A percentile compares a stretch with the other conserved stretches of the same genome.
These are phyloP conservation scores for Diabrotica undecimpunctata DNA, from an alignment of 1,140 invertebrate genomes.

Conservation along the genomic window DNA sequence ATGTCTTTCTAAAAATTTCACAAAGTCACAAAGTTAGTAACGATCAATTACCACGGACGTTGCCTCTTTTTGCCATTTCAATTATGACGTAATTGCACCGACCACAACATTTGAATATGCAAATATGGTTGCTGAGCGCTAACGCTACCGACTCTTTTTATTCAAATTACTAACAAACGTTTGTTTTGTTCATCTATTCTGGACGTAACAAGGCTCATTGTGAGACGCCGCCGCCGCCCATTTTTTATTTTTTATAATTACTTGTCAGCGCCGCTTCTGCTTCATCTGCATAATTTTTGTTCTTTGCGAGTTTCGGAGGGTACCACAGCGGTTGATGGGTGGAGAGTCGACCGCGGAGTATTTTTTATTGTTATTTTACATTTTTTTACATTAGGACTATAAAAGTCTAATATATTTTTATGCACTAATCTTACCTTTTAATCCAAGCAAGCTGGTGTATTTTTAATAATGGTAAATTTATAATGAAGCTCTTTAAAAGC, in stretches of 20 bases:
- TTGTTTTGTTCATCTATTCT: constrained; percentile 34
- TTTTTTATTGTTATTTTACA: too few species aligned
- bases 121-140: constrained; percentile 28
- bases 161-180: constrained; percentile 36
- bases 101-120: constrained; percentile 40
- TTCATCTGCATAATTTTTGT: constrained; percentile 17
- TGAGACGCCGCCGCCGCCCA: constrained; percentile 5
- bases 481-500: too few species aligned
- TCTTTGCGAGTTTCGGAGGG: constrained; percentile 1
- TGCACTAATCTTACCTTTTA: too few species aligned
- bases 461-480: too few species aligned
- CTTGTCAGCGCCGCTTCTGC: constrained; percentile 10
- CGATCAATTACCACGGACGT: constrained; percentile 28
- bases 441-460: too few species aligned
- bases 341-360: too few species aligned
- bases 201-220: constrained; percentile 29
- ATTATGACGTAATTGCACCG: constrained; percentile 40
- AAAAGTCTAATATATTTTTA: too few species aligned
- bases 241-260: constrained; percentile 20
- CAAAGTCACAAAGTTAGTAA: constrained; percentile 21
- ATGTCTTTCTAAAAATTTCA: not conserved
- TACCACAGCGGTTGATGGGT: too few species aligned
- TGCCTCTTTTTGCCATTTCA: constrained; percentile 39
- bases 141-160: constrained; percentile 28
- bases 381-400: too few species aligned